Evolutionary conservation across 2,888 invertebrate genomes (phyloP).

Genomic region (Sesia bembeciformis): DNA sequence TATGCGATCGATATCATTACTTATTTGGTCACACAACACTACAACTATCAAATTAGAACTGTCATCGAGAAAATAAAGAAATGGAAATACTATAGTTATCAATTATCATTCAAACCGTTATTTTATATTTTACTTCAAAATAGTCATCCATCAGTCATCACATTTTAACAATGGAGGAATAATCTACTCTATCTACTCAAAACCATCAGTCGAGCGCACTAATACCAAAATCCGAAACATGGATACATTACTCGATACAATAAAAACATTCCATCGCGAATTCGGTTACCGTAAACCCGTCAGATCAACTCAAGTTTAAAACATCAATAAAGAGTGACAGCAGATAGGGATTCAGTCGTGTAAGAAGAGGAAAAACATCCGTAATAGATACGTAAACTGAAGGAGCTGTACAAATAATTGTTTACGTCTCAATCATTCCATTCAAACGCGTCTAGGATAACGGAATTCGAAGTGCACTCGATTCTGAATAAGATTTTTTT

Average conservation of each 20-base stretch:
- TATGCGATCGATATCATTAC: too few relatives aligned
- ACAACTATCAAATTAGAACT: too few relatives aligned
- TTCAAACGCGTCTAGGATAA: slow-evolving; percentile 8
- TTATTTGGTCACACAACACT: too few relatives aligned
- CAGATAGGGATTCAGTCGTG: not conserved
- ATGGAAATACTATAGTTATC: too few relatives aligned
- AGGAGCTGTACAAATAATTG: slow-evolving; percentile 6
- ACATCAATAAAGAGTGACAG: not conserved
- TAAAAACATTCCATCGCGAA: slow-evolving; percentile 13
- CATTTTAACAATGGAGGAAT: too few relatives aligned
- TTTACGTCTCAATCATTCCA: slow-evolving; percentile 10
- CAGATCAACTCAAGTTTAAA: slow-evolving; percentile 7
- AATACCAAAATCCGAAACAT: slow-evolving; percentile 14
- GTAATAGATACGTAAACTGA: not conserved
- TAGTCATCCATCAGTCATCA: too few relatives aligned
- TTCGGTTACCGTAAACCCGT: slow-evolving; percentile 22
- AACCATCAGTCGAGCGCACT: slow-evolving; percentile 18
- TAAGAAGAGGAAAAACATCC: not conserved
- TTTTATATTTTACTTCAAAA: too few relatives aligned
- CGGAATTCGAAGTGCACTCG: slow-evolving; percentile 4
- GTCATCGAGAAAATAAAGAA: too few relatives aligned
- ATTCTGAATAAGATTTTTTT: not conserved
- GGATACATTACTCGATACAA: slow-evolving; percentile 14
- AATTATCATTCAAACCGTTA: too few relatives aligned
- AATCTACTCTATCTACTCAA: not conserved